Conservation (phyloP, 1,140 invertebrate genomes). For the Zaprionus tsacasi region DNA sequence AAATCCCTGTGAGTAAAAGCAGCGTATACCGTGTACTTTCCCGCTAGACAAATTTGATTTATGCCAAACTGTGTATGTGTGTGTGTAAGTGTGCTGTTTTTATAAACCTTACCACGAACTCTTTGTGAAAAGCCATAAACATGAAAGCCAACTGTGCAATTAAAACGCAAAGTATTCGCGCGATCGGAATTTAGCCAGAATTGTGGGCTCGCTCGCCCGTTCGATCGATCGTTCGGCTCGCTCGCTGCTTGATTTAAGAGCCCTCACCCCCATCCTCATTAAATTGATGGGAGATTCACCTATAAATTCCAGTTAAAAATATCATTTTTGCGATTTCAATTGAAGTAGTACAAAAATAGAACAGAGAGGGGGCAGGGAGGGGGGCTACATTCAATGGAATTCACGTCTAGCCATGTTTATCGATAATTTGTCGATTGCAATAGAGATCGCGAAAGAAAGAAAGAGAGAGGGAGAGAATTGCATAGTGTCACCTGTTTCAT, state of each 20-base stretch:
- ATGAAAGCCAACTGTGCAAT: slow-evolving; percentile 50
- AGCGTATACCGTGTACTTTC: slow-evolving; percentile 48
- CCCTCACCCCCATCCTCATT: neutral
- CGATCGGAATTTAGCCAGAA: slow-evolving; percentile 48
- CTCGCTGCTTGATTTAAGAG: slow-evolving; percentile 6
- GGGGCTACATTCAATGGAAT: slow-evolving; percentile 39
- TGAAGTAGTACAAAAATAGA: slow-evolving; percentile 60
- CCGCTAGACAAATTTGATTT: slow-evolving; percentile 38
- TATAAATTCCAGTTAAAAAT: slow-evolving; percentile 61
- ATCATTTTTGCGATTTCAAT: slow-evolving; percentile 39
- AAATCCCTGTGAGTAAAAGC: slow-evolving; percentile 8
- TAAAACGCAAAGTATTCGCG: slow-evolving; percentile 57
- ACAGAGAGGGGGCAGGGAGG: no score
- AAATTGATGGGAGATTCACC: slow-evolving; percentile 27
- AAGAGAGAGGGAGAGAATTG: neutral
- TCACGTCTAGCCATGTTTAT: slow-evolving; percentile 11
- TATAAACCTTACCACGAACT: slow-evolving; percentile 66
- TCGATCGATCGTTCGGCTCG: neutral
- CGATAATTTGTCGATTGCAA: neutral
- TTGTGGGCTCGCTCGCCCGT: slow-evolving; percentile 34
- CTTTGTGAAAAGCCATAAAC: slow-evolving; percentile 45
- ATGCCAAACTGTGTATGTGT: neutral
- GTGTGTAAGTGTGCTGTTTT: slow-evolving; percentile 39
- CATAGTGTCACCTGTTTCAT: no score
- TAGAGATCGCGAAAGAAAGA: no score